phyloP scores from a whole-genome alignment of 2,797 vertebrate genomes.

The Helarctos malayanus region DNA sequence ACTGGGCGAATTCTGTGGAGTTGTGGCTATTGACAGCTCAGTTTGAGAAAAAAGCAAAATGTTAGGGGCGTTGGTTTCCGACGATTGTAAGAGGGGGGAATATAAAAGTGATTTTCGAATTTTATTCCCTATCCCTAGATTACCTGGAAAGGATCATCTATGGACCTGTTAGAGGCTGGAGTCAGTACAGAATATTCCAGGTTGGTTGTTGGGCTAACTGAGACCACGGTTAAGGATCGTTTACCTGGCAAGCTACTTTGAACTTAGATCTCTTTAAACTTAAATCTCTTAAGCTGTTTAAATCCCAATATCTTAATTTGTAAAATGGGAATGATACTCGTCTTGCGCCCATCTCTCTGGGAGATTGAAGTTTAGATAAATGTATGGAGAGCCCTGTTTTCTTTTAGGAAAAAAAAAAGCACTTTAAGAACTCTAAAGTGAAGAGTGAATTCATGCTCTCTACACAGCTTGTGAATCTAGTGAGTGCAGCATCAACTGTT shows the following conservation, averaged over 20 bases:
- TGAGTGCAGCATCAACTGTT: not conserved
- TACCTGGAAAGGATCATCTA: not conserved
- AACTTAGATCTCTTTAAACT: not conserved
- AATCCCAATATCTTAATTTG: slow-evolving; percentile 17
- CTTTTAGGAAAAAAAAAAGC: not conserved
- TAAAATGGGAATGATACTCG: slow-evolving; percentile 3
- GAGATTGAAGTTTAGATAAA: not conserved
- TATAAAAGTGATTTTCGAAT: not conserved
- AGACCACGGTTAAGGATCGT: not conserved
- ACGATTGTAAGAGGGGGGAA: not conserved
- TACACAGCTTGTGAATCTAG: not conserved
- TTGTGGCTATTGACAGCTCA: not conserved
- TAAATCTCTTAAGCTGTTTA: slow-evolving; percentile 30
- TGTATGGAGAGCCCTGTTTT: not conserved
- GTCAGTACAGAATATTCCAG: not conserved
- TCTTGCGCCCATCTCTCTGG: not conserved
- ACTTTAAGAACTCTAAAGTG: slow-evolving; percentile 8
- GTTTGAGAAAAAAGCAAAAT: slow-evolving; percentile 40
- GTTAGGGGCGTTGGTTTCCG: not conserved
- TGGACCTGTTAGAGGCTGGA: not conserved
- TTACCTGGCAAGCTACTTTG: not conserved
- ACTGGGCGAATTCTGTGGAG: not conserved
- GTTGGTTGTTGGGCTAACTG: not conserved
- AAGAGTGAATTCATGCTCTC: not conserved
- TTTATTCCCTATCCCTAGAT: slow-evolving; percentile 1